Evolutionary conservation across 2,888 invertebrate species (phyloP).

Genomic region (Dasysyrphus albostriatus): DNA sequence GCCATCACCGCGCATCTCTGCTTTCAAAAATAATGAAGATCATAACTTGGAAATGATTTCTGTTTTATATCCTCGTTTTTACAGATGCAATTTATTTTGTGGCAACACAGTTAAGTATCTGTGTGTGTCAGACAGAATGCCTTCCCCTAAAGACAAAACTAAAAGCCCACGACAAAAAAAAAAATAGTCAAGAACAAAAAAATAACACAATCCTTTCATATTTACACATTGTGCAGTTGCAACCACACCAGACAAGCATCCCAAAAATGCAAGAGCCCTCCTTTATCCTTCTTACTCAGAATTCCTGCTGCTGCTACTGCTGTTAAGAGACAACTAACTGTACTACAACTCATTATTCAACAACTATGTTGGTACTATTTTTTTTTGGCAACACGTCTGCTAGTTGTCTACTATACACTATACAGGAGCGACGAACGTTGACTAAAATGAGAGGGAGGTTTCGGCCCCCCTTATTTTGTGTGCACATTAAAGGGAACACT

Average conservation of each 20-base stretch:
- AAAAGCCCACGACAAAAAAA: constrained; percentile 32
- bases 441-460: constrained; percentile 46
- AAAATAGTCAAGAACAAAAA: background rate
- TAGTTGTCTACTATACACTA: constrained; percentile 66
- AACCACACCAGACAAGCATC: constrained; percentile 65
- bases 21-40: constrained; percentile 47
- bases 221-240: constrained; percentile 73
- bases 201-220: constrained; percentile 54
- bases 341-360: constrained; percentile 74
- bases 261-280: constrained; percentile 46
- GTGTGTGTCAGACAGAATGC: constrained; percentile 47
- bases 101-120: constrained; percentile 52
- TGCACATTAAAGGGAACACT: constrained; percentile 43
- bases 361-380: constrained; percentile 58
- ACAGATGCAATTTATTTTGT: constrained; percentile 72
- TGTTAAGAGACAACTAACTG: constrained; percentile 68
- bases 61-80: constrained; percentile 67
- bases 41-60: constrained; percentile 66
- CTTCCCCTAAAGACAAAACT: constrained; percentile 30
- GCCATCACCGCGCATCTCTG: background rate
- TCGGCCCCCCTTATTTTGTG: constrained; percentile 11
- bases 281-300: constrained; percentile 23
- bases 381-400: constrained; percentile 67
- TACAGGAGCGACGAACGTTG: constrained; percentile 47
- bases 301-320: constrained; percentile 20